Percentiles rank a stretch among this genome's conserved stretches.
Evolutionary conservation across 2,797 vertebrate species (phyloP).

Genomic region (Catostomus latipinnis): DNA sequence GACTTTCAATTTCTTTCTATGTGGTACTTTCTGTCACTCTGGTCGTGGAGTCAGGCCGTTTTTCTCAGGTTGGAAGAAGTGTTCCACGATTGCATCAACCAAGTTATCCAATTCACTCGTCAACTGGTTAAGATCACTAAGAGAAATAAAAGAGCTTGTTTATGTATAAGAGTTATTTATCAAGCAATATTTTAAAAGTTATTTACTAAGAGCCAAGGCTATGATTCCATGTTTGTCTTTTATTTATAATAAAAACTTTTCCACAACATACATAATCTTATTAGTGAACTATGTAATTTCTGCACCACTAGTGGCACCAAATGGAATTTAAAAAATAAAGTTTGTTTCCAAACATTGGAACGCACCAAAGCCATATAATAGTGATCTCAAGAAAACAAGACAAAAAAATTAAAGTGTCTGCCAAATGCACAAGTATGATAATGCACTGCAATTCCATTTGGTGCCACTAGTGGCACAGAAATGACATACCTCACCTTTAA

Average conservation of each 20-base stretch:
- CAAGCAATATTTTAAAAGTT: not conserved
- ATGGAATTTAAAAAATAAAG: too few relatives aligned
- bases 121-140: slow-evolving; percentile 86
- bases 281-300: not conserved
- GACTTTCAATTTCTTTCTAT: not conserved
- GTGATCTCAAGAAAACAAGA: too few relatives aligned
- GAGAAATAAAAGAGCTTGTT: slow-evolving; percentile 48
- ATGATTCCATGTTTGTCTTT: not conserved
- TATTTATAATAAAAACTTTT: not conserved
- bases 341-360: too few relatives aligned
- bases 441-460: too few relatives aligned
- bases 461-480: not conserved
- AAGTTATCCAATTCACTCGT: slow-evolving; percentile 88
- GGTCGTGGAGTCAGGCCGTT: slow-evolving; percentile 86
- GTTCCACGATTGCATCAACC: slow-evolving; percentile 86
- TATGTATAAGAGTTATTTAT: not conserved
- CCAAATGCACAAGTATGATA: too few relatives aligned
- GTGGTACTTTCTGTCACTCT: slow-evolving; percentile 55
- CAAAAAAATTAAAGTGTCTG: too few relatives aligned
- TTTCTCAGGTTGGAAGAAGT: slow-evolving; percentile 94
- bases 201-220: not conserved
- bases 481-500: not conserved
- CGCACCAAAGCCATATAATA: too few relatives aligned
- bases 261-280: not conserved
- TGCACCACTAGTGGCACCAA: not conserved